phyloP scores from a whole-genome alignment of 2,888 invertebrate species.

The Drymonia ruficornis region DNA sequence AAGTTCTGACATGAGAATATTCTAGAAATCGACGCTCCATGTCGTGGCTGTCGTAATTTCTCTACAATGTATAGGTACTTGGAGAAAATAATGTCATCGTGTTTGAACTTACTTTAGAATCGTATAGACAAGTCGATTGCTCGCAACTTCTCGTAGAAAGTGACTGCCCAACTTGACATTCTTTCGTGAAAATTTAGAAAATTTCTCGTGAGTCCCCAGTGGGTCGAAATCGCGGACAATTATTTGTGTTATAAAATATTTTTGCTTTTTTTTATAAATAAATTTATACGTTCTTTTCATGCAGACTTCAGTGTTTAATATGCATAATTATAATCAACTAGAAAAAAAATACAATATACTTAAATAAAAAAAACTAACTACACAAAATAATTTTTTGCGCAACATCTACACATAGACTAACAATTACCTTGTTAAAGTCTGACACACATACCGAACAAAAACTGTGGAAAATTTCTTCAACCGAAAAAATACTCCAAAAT shows the following conservation, averaged over 20 bases:
- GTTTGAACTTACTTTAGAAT: not conserved
- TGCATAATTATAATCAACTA: not conserved
- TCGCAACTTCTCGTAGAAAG: too few species aligned
- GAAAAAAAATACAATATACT: not conserved
- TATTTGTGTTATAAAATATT: too few species aligned
- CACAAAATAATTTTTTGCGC: constrained; percentile 4
- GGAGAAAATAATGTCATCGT: not conserved
- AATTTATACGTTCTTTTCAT: too few species aligned
- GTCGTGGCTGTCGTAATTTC: not conserved
- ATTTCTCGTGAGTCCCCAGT: too few species aligned
- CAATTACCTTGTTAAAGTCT: constrained; percentile 15
- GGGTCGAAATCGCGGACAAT: too few species aligned
- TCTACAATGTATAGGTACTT: not conserved
- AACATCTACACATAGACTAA: not conserved
- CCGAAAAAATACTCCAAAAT: constrained; percentile 1
- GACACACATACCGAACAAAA: constrained; percentile 25
- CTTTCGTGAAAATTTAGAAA: too few species aligned
- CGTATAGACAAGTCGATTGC: too few species aligned
- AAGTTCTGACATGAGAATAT: not conserved
- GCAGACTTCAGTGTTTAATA: not conserved
- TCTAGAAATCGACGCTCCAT: not conserved
- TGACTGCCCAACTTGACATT: too few species aligned
- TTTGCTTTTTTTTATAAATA: too few species aligned
- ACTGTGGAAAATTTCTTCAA: constrained; percentile 23
- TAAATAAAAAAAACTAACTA: not conserved